Base-by-base conservation (phyloP, 1,140 invertebrate species). In the Euwallacea similis region DNA sequence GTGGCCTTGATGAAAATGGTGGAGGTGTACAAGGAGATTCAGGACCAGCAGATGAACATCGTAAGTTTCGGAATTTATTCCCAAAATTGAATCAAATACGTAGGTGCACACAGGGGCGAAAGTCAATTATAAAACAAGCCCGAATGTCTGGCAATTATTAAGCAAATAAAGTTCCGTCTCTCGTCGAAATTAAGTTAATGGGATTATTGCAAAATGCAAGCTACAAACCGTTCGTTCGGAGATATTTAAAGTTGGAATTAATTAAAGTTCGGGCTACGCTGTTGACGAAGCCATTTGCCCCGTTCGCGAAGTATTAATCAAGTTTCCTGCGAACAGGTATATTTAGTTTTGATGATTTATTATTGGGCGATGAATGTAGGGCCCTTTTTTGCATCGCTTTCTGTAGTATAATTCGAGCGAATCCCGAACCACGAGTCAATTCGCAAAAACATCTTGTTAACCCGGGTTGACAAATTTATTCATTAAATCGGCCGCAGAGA, bases 1-100 rank as follows among this genome's bases (percentile, higher is more conserved):
- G 90, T 91, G 50, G 92, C 93, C 56, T 84, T 96, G 63, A 93
- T 94, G 90, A 93, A 93, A 83, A 92, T 95, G 71, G 92, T 95
- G 11, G 93, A 94, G 80, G 93, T 95, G 10, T 94, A 95, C 82
- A 93, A 93, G 80, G 93, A 95, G 82, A 94, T 95, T 70, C 93
- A 96, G 83, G 90, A 93, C 43, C 93, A 95, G 82, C 93, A 96
- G 82, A 92, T 94, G 88, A 95, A 94, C 81, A 94, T 95, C 82
- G 94, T 95, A 85, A 93, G 69, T 71, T 16, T 64, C 21, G 21
- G 21, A 33, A 33, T 33, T 33, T 33, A 33, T 33, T 33, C 21
- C 4, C 21, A 4, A 33, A n/a, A 1, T 61, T 61, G 59, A 50
- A 50, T 50, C 9, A 50, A 50, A 50, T 11, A 50, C 13, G 46